Percentiles rank a stretch among this genome's conserved stretches.
These are phyloP conservation scores for Aleiodes sp. DNA, from an alignment of 1,140 invertebrate genomes.

Conservation along the genomic window DNA sequence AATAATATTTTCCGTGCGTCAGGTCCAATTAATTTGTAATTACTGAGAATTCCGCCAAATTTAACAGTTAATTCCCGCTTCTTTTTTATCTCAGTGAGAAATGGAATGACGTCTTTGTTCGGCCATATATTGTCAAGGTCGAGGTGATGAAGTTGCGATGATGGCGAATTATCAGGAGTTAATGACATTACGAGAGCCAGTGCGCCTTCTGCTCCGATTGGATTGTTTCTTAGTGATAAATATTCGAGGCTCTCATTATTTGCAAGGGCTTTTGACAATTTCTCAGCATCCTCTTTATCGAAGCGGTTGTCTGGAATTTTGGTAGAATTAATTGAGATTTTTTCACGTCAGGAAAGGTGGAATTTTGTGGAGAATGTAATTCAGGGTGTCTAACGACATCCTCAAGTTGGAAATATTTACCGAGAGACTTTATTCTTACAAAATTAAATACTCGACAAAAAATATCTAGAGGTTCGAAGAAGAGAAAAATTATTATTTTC, in stretches of 20 bases:
- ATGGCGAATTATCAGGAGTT: constrained; percentile 28
- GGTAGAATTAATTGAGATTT: too few species aligned
- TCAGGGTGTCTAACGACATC: too few species aligned
- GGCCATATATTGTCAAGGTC: constrained; percentile 61
- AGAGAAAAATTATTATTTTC: too few species aligned
- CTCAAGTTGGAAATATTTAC: too few species aligned
- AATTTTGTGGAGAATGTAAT: too few species aligned
- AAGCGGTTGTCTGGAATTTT: constrained; percentile 52
- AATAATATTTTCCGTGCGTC: constrained; percentile 58
- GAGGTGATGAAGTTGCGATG: constrained; percentile 48
- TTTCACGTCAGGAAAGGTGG: too few species aligned
- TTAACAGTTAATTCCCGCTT: constrained; percentile 50
- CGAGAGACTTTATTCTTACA: too few species aligned
- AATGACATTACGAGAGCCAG: constrained; percentile 44
- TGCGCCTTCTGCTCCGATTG: constrained; percentile 45
- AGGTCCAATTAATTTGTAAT: constrained; percentile 61
- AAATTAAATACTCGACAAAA: too few species aligned
- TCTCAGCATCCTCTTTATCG: constrained; percentile 36
- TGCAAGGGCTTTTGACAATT: constrained; percentile 47
- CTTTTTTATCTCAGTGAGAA: constrained; percentile 48
- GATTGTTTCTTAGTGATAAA: constrained; percentile 54
- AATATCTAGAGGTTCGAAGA: too few species aligned
- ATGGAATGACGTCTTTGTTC: constrained; percentile 50
- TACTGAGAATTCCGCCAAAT: constrained; percentile 60
- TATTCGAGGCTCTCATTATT: constrained; percentile 47